These are phyloP conservation scores for Linurgus olivaceus DNA, from an alignment of 2,797 vertebrate species.

Conservation along the genomic window DNA sequence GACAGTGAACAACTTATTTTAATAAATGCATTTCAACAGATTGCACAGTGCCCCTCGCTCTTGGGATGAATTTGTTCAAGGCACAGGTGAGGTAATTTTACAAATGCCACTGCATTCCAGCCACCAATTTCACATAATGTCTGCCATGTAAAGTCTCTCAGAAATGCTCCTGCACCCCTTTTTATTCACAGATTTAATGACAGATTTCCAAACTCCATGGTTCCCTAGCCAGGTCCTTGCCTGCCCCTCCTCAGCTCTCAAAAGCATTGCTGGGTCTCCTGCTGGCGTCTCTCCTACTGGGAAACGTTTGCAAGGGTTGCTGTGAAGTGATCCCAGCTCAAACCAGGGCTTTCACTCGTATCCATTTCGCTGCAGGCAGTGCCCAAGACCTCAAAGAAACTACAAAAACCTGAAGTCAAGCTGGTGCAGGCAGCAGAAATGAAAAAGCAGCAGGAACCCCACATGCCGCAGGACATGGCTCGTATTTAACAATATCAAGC, in stretches of 20 bases:
- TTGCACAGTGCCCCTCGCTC: rapidly evolving
- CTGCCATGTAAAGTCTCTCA: not conserved
- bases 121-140: not conserved
- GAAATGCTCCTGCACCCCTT: not conserved
- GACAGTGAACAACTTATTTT: not conserved
- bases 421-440: not conserved
- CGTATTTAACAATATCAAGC: not conserved
- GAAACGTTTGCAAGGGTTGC: not conserved
- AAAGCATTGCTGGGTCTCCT: not conserved
- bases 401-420: not conserved
- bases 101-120: not conserved
- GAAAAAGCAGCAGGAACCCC: not conserved
- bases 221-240: not conserved
- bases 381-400: not conserved
- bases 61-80: not conserved
- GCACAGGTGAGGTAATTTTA: not conserved
- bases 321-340: not conserved
- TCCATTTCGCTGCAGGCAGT: not conserved
- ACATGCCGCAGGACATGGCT: not conserved
- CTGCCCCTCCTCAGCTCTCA: not conserved
- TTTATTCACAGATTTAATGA: not conserved
- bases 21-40: not conserved
- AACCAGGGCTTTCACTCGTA: not conserved
- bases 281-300: rapidly evolving
- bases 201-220: not conserved